Percentiles rank a stretch among this genome's conserved stretches.
Evolutionary conservation across 1,140 invertebrate species (phyloP).

Genomic region (Drosophila pseudoobscura): DNA sequence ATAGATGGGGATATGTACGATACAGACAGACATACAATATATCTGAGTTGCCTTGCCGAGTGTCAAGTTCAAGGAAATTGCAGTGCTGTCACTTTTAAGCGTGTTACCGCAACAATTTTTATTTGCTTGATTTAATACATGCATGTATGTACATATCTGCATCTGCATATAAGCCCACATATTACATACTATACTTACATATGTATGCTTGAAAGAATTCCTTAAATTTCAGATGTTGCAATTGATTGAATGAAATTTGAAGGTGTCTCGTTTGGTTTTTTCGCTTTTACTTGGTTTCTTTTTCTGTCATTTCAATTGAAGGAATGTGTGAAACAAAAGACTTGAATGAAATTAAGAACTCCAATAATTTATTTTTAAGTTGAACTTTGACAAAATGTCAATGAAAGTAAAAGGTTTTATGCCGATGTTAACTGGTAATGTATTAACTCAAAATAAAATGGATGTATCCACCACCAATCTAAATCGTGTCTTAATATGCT

Average conservation of each 20-base stretch:
- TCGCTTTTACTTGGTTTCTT: slow-evolving; percentile 22
- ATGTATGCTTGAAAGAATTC: slow-evolving; percentile 15
- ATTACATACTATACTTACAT: too few species aligned
- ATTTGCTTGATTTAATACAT: slow-evolving; percentile 15
- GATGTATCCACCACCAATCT: too few species aligned
- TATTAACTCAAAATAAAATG: too few species aligned
- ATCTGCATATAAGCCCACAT: too few species aligned
- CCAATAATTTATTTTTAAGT: too few species aligned
- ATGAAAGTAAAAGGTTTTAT: too few species aligned
- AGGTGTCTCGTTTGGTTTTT: slow-evolving; percentile 19
- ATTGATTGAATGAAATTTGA: slow-evolving; percentile 77
- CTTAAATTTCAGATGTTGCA: slow-evolving; percentile 45
- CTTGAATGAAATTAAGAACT: slow-evolving; percentile 37
- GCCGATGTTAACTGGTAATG: too few species aligned
- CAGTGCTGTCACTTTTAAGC: slow-evolving; percentile 67
- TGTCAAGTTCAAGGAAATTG: slow-evolving; percentile 82
- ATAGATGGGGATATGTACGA: background rate
- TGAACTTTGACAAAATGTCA: too few species aligned
- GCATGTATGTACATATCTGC: background rate
- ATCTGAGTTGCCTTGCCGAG: slow-evolving; percentile 47
- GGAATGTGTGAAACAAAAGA: slow-evolving; percentile 55
- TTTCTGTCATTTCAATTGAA: slow-evolving; percentile 62
- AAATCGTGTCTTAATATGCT: too few species aligned
- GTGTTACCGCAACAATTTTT: slow-evolving; percentile 51
- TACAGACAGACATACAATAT: slow-evolving; percentile 20